Evolutionary conservation across 2,888 invertebrate genomes (phyloP).

Genomic region (Drosophila paranaensis): DNA sequence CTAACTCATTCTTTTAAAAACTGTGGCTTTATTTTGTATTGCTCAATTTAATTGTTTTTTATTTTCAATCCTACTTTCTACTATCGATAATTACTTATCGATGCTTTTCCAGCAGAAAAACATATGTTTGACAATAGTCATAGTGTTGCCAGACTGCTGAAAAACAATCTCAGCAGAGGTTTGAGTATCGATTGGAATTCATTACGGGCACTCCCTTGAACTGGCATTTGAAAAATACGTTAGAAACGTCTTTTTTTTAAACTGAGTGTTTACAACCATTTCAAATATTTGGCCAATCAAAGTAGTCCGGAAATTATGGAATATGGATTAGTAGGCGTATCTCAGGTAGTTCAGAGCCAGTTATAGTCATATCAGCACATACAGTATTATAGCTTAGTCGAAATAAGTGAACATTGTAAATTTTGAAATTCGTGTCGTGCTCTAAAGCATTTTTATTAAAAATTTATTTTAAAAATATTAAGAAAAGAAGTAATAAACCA

Average conservation of each 20-base stretch:
- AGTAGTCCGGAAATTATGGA: not conserved
- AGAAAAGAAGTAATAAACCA: not conserved
- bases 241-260: not conserved
- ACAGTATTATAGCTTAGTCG: too few relatives aligned
- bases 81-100: not conserved
- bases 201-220: constrained; percentile 13
- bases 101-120: not conserved
- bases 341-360: not conserved
- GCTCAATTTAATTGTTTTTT: not conserved
- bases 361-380: not conserved
- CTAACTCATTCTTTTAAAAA: not conserved
- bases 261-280: too few relatives aligned
- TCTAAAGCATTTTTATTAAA: not conserved
- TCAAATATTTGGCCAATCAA: not conserved
- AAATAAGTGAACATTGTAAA: not conserved
- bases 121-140: constrained; percentile 1
- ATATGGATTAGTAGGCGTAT: too few relatives aligned
- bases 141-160: constrained; percentile 29
- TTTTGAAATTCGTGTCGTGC: too few relatives aligned
- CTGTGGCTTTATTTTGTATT: not conserved
- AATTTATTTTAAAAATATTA: too few relatives aligned
- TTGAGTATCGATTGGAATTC: constrained; percentile 14
- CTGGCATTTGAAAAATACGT: not conserved
- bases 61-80: too few relatives aligned
- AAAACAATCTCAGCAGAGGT: constrained; percentile 10